Evolutionary conservation across 2,113 vertebrate species (phyloP), one percentile per base, ranked within the genome.

Genomic region (Pygoscelis antarcticus): DNA sequence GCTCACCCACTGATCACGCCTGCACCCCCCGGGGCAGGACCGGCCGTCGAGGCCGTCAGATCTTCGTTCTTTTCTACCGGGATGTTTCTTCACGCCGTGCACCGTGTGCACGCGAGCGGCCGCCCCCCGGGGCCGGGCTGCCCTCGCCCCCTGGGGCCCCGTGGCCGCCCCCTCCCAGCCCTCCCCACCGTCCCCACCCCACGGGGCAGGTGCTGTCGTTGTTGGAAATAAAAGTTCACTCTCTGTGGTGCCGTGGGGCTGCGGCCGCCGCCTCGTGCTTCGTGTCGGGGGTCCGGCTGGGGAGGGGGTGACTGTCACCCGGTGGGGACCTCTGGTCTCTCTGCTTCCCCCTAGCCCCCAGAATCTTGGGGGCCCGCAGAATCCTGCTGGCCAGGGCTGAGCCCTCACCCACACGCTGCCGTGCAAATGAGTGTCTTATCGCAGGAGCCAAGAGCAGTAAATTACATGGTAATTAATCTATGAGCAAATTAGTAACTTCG

Each of bases 171-270:
- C 68, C 62, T 27, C 55, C 85, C 74, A 60, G 74, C 85, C 74
- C 60, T 83, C 66, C 77, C 71, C 88, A 55, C 85, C 76, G 26
- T 29, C 75, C 90, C 90, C 90, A 30, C 92, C 82, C 89, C 94
- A 74, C 77, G 94, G 94, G 94, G 96, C 80, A 81, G 96, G 95
- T 86, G 92, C 96, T 96, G 93, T 97, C 38, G 95, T 97, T 94
- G 97, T 97, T 97, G 97, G 90, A 96, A 97, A 97, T 97, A 97
- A 97, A 97, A 97, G 51, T 96, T 95, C 96, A 97, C 96, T 93
- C 95, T 93, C 92, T 88, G 93, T 97, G 93, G 86, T 87, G 83
- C 92, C 84, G 82, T 90, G 92, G 89, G 92, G 92, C 83, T 14
- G 29, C 38, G 54, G 92, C 79, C 57, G 14, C 38, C 11, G 72